These are phyloP conservation scores for Sepioteuthis lessoniana DNA, from an alignment of 2,888 invertebrate genomes.

Conservation along the genomic window DNA sequence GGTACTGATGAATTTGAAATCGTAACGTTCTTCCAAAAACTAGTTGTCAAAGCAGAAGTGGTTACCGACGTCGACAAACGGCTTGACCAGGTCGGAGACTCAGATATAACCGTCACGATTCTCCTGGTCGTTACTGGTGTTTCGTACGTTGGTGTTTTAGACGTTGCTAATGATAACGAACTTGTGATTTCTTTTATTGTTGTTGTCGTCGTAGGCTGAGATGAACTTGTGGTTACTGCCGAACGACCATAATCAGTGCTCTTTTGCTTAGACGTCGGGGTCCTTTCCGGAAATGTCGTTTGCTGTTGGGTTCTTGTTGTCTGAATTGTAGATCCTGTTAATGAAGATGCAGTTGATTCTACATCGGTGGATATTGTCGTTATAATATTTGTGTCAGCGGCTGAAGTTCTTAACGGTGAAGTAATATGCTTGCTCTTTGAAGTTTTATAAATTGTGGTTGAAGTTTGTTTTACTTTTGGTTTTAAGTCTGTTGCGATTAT, in stretches of 20 bases:
- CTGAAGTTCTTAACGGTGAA: background rate
- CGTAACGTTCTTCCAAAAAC: too few relatives aligned
- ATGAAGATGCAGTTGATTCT: background rate
- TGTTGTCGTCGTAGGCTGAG: background rate
- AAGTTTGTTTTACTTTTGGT: background rate
- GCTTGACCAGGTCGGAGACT: background rate
- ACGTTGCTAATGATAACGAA: too few relatives aligned
- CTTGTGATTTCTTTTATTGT: too few relatives aligned
- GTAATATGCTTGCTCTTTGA: background rate
- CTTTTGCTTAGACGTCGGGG: background rate
- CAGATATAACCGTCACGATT: background rate
- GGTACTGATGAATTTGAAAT: background rate
- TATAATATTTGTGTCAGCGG: too few relatives aligned
- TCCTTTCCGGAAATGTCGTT: background rate
- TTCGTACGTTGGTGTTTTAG: background rate
- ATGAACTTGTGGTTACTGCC: background rate
- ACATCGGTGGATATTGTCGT: background rate
- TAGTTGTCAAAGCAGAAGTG: background rate
- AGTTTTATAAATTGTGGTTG: background rate
- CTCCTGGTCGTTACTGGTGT: background rate
- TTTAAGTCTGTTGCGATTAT: background rate
- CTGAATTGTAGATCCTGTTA: background rate
- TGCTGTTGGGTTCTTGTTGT: background rate
- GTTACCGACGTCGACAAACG: background rate
- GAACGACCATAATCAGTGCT: background rate